These are phyloP conservation scores for Serilophus lunatus DNA, from an alignment of 2,113 vertebrate genomes.

Conservation along the genomic window DNA sequence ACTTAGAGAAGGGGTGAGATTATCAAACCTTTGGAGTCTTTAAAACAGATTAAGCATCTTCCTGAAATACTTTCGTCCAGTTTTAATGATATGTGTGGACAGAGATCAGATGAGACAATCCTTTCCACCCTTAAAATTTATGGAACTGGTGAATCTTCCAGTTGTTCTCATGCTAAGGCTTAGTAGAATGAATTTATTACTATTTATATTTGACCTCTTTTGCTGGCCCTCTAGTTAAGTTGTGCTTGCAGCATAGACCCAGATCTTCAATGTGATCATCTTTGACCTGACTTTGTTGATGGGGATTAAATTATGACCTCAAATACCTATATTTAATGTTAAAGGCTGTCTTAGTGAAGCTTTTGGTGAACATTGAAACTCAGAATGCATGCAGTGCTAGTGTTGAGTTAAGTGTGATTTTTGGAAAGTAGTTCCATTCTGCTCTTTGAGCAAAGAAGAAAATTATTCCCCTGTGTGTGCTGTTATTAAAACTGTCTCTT, in stretches of 20 bases:
- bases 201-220: not conserved
- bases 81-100: not conserved
- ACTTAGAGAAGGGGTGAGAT: not conserved
- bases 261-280: not conserved
- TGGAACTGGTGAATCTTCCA: not conserved
- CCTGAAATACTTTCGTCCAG: not conserved
- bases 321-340: not conserved
- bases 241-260: not conserved
- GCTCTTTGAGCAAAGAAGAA: slow-evolving; percentile 33
- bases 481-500: slow-evolving; percentile 57
- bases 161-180: not conserved
- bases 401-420: not conserved
- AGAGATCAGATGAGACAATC: not conserved
- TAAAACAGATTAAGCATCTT: not conserved
- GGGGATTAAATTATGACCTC: not conserved
- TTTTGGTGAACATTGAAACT: not conserved
- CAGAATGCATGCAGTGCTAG: not conserved
- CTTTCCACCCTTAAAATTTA: not conserved
- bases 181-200: not conserved
- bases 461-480: slow-evolving; percentile 13
- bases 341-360: not conserved
- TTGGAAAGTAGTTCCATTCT: not conserved
- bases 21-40: not conserved
- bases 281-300: not conserved
- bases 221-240: not conserved